Base-by-base conservation (phyloP, 2,888 invertebrate species). In the Brenthis daphne region DNA sequence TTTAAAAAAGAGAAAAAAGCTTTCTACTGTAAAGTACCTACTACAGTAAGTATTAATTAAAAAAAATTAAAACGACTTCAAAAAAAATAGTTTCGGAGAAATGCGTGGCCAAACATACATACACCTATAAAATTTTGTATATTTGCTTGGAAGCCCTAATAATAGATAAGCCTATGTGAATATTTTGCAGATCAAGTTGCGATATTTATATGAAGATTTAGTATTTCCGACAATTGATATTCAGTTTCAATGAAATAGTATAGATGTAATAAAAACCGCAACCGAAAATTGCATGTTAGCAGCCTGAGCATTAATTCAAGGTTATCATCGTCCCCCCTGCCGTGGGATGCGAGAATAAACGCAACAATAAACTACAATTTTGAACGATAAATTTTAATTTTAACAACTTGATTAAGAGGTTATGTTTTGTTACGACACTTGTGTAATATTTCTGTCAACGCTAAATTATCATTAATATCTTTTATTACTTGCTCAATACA, bases 221-320 rank as follows among this genome's bases (percentile, higher is more conserved):
- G 50, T 3, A 6, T 51, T 12, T 33, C 37, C 51, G 11, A 6
- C 8, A 16, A 43, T 8, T 51, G 66, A 64, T 70, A 64, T 54
- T 60, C 54, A 64, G 29, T 67, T 63, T 68, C 61, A 54, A 4
- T 29, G 29, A 37, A 63, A 63, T 14, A 53, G n/a, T 53, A 63
- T 37, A 14, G 20, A 88, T 87, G 87, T 85, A 85, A 84, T 88
- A 88, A 89, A 87, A 80, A 82, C 84, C 78, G 80, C 77, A 77
- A 78, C 77, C 87, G 78, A 89, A 89, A 87, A 83, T 83, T 84
- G 83, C 37, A 11, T 43, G 37, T 77, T 83, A 85, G 87, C 83
- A 82, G 88, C 89, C 89, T 87, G 88, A 87, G 87, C 89, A 90
- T 89, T 90, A 90, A 90, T 90, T 89, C 86, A 80, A 85, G 81